Evolutionary conservation across 2,888 invertebrate species (phyloP), one percentile per base, ranked within the genome.

Genomic region (Tipula helvola): DNA sequence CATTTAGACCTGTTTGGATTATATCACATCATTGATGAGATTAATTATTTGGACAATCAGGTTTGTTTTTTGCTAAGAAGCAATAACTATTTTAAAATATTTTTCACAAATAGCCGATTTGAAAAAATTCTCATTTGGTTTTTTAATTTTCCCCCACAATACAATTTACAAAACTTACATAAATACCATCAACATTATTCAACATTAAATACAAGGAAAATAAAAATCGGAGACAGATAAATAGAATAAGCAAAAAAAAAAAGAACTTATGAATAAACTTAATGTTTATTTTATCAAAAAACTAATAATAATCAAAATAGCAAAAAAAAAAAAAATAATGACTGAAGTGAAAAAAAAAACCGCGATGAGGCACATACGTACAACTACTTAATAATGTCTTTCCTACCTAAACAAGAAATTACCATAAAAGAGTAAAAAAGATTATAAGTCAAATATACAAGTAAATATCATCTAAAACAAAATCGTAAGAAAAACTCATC

Each of bases 381-480:
- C 71, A 71, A 71, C 71, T 71, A 71, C 71, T 71, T 71, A 7
- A 18, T 71, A 71, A 71, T 71, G 71, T 71, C 71, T 71, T 71
- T 71, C 28, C 71, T 71, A 28, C 28, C 71, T 12, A 71, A 57
- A 71, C 10, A 28, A 71, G 28, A 71, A 71, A 71, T 71, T 71
- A 71, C 71, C 71, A 71, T 71, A 71, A 71, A 71, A 71, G 71
- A 71, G 71, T n/a, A 71, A 71, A 71, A 71, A 71, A 71, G 71
- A 71, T 71, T 71, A 39, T 39, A 71, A 71, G 28, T 71, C 28
- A 71, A 71, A 71, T 28, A 28, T 28, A 28, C 71, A 71, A 10
- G 71, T 71, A 71, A 71, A 71, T 71, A 71, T 28, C 71, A 71
- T 71, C 71, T 71, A 71, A 52, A 52, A 52, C 52, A 13, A 52